Conservation (phyloP, 2,113 vertebrate genomes). For the Cryptoleucopteryx plumbea region DNA sequence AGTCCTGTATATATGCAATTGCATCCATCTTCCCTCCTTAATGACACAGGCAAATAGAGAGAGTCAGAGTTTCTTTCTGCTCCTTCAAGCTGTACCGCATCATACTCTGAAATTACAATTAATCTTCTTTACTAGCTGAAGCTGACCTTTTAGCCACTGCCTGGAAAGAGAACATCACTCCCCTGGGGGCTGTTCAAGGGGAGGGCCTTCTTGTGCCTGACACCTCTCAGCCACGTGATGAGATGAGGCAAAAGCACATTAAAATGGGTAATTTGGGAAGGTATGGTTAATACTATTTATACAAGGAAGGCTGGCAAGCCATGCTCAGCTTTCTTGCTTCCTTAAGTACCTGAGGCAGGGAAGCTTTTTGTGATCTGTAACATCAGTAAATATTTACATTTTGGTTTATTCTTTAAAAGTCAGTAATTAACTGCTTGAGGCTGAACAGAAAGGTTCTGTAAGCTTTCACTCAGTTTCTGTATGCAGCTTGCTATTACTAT, state of each 20-base stretch:
- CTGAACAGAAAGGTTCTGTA: background rate
- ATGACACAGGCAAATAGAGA: background rate
- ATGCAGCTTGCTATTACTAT: background rate
- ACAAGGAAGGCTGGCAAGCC: background rate
- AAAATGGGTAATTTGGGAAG: constrained; percentile 38
- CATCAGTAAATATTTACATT: background rate
- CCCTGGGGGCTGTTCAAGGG: constrained; percentile 11
- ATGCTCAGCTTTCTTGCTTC: background rate
- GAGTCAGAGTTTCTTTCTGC: background rate
- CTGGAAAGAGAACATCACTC: constrained; percentile 53
- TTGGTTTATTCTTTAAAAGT: background rate
- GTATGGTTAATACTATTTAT: constrained; percentile 23
- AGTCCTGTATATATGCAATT: background rate
- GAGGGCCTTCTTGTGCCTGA: background rate
- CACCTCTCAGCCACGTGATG: background rate
- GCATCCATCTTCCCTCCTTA: background rate
- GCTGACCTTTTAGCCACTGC: constrained; percentile 67
- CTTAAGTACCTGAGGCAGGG: background rate
- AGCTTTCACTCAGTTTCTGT: background rate
- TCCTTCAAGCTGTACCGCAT: background rate
- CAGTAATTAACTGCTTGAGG: background rate
- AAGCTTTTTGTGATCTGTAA: background rate
- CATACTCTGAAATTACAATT: constrained; percentile 61
- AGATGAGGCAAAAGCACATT: background rate
- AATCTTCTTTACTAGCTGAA: constrained; percentile 45